These are phyloP conservation scores for Actenoides hombroni DNA, from an alignment of 2,113 vertebrate genomes.

Conservation along the genomic window DNA sequence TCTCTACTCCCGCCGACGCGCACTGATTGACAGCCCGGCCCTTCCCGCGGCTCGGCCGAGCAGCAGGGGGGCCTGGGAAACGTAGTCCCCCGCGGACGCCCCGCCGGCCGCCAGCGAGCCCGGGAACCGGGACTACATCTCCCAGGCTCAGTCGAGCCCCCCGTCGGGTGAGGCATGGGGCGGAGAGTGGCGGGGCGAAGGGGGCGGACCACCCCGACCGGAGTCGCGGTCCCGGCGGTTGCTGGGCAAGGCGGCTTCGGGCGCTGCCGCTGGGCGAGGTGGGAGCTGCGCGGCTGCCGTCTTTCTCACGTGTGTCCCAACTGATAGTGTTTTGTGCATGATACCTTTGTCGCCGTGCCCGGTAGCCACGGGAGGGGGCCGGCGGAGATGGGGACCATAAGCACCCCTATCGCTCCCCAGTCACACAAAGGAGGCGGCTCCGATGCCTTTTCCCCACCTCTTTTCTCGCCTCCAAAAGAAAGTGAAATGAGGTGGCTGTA, in stretches of 20 bases:
- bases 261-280: not conserved
- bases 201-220: not conserved
- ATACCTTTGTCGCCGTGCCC: not conserved
- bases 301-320: not conserved
- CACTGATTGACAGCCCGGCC: slow-evolving; percentile 71
- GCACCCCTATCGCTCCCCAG: not conserved
- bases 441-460: not conserved
- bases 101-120: slow-evolving; percentile 12
- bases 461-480: not conserved
- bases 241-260: not conserved
- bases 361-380: not conserved
- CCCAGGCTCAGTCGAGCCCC: slow-evolving; percentile 35
- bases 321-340: not conserved
- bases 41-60: slow-evolving; percentile 40
- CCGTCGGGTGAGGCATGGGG: not conserved
- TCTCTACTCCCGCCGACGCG: slow-evolving; percentile 43
- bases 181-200: not conserved
- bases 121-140: slow-evolving; percentile 42
- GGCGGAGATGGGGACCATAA: not conserved
- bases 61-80: slow-evolving; percentile 52
- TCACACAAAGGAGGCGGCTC: not conserved
- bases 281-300: not conserved
- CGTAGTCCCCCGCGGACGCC: slow-evolving; percentile 23
- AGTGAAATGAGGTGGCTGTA: not conserved
- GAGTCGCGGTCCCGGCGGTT: not conserved